Base-by-base conservation (phyloP, 1,140 invertebrate genomes). In the Brachionus asplanchnoidis region DNA sequence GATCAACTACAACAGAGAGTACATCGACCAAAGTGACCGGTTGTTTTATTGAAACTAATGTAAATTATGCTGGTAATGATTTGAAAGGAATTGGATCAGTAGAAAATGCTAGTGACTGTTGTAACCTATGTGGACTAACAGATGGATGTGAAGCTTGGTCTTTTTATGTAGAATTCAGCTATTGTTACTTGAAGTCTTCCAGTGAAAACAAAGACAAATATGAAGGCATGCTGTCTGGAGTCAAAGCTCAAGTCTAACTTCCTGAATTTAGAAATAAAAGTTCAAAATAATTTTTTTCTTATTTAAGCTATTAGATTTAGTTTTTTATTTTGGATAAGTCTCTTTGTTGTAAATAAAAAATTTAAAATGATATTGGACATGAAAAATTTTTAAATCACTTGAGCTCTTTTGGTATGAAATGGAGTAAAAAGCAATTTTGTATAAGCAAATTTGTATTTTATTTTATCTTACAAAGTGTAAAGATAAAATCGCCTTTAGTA, bases 21-120 rank as follows among this genome's bases (percentile, higher is more conserved):
- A 36, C 79, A 40, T 65, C 53, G 5, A 82, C 79, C 9, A 42
- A 65, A 36, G 9, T 68, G 42, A 40, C 53, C 3, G 79, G 53
- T 44, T 82, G 79, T 20, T 82, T 82, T 36, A 68, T 82, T 32
- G 79, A 82, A 26, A 65, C 9, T n/a, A n/a, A 82, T 46, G 12
- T 65, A 3, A 82, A 82, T 46, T 82, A 82, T 8, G 36, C 28
- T 20, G 53, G 53, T 23, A 65, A 82, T 14, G 79, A 82, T 65
- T 23, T 82, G n/a, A 28, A 23, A 20, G 79, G 79, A 36, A 2
- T 40, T 11, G 79, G 79, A 14, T 32, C 20, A 23, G 79, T 82
- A 12, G 2, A 23, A 26, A 6, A 17, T 17, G 79, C 79, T 17
- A 44, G 53, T n/a, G 79, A 82, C 2, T 82, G 79, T 26, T 82